Evolutionary conservation across 2,113 vertebrate species (phyloP), one percentile per base, ranked within the genome.

Genomic region (Chaenogobius annularis): DNA sequence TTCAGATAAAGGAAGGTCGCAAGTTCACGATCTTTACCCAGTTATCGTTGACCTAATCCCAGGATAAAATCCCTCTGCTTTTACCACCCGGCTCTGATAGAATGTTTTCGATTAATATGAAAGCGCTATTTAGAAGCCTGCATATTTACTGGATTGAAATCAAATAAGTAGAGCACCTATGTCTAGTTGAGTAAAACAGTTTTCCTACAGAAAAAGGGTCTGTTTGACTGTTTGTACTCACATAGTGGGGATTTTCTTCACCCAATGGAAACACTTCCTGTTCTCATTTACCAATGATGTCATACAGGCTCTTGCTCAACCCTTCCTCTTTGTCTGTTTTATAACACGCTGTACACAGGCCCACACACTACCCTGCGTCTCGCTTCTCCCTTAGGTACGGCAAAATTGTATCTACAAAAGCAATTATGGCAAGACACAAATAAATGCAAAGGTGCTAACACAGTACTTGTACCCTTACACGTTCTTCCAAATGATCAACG

Each of bases 341-440:
- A 80, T 79, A 85, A 86, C 89, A 85, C 62, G 85, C 80, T 91
- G 73, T 80, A 48, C 70, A 61, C 78, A 78, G 85, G 82, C 80
- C 86, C 65, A 59, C 69, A 81, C 58, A 87, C 80, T 79, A 88
- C 81, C 48, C 68, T 44, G 79, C 23, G 65, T 70, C 87, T 91
- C 84, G 86, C 65, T 55, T 69, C 61, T 62, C 90, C 92, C 86
- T 46, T 87, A 99, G 98, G 92, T 99, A 98, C 79, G 98, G 98
- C 77, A 99, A 99, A 94, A 99, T 99, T 65, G 97, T 99, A 64
- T 99, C 98, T 82, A 99, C 98, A 0, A 99, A 99, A 88, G 98
- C 98, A 68, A 99, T 99, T 92, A 92, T 99, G 96, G 98, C 92
- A 99, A 99, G 90, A 95, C 97, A 99, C 97, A 78, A 99, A 99